Conservation (phyloP, 2,888 invertebrate genomes). For the Anthrax anthrax region DNA sequence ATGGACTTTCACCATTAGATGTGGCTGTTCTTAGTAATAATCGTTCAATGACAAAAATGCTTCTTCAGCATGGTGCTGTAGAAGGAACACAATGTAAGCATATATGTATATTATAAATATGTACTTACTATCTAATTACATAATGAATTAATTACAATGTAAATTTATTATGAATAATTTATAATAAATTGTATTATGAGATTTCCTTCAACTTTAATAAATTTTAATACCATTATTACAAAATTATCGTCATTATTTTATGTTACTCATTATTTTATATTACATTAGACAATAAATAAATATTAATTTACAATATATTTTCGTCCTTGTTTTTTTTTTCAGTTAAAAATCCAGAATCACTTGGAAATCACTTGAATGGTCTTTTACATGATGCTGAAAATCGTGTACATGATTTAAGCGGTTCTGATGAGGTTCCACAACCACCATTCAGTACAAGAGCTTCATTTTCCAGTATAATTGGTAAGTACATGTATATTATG, state of each 20-base stretch:
- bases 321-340: too few relatives aligned
- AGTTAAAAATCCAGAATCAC: slow-evolving; percentile 58
- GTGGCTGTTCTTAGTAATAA: slow-evolving; percentile 87
- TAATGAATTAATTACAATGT: too few relatives aligned
- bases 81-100: slow-evolving; percentile 73
- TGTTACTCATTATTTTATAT: too few relatives aligned
- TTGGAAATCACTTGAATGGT: slow-evolving; percentile 61
- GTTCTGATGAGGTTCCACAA: slow-evolving; percentile 35
- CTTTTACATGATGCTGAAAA: slow-evolving; percentile 71
- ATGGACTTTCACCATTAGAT: slow-evolving; percentile 80
- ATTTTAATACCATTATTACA: too few relatives aligned
- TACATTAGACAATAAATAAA: too few relatives aligned
- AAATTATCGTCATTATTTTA: too few relatives aligned
- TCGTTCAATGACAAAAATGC: slow-evolving; percentile 74
- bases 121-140: background rate
- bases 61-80: slow-evolving; percentile 73
- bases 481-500: slow-evolving; percentile 22
- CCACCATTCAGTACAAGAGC: slow-evolving; percentile 35
- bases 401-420: slow-evolving; percentile 63
- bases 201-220: too few relatives aligned
- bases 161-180: too few relatives aligned
- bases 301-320: too few relatives aligned
- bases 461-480: slow-evolving; percentile 44
- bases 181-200: too few relatives aligned
- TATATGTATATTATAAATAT: slow-evolving; percentile 5